Conservation (phyloP, 2,888 invertebrate genomes). For the Himalopsyche anomala region DNA sequence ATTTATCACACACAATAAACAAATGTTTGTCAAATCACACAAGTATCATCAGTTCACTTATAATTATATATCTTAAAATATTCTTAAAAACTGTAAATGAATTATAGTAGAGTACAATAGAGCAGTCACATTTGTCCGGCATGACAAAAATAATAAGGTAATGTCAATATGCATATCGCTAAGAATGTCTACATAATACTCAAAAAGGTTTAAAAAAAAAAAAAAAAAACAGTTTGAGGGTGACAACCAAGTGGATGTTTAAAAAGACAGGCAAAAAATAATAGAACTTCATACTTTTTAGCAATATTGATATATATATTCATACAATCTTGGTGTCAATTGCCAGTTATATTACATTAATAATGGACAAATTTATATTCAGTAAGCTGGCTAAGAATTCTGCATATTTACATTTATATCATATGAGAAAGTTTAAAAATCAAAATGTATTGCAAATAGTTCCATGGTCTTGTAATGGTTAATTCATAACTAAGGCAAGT, state of each 20-base stretch:
- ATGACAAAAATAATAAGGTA: conserved; percentile 20
- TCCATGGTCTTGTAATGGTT: too few relatives aligned
- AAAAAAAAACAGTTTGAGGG: not conserved
- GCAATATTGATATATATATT: too few relatives aligned
- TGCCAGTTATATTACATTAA: too few relatives aligned
- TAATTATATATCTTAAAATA: not conserved
- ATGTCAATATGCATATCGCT: not conserved
- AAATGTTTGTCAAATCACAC: conserved; percentile 33
- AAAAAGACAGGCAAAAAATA: too few relatives aligned
- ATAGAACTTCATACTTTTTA: too few relatives aligned
- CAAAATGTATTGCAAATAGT: too few relatives aligned
- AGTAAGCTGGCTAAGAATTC: too few relatives aligned
- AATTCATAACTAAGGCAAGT: too few relatives aligned
- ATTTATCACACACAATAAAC: not conserved
- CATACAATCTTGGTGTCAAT: too few relatives aligned
- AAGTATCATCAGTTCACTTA: conserved; percentile 17
- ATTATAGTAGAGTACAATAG: not conserved
- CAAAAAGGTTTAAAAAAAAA: conserved; percentile 24
- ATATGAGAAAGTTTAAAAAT: too few relatives aligned
- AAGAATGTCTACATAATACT: not conserved
- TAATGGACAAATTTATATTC: too few relatives aligned
- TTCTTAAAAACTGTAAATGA: not conserved
- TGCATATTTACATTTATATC: too few relatives aligned
- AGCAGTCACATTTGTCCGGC: conserved; percentile 23
- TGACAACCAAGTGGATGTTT: not conserved